These are phyloP conservation scores for Rhynchophorus ferrugineus DNA, from an alignment of 1,140 invertebrate species.

Conservation along the genomic window DNA sequence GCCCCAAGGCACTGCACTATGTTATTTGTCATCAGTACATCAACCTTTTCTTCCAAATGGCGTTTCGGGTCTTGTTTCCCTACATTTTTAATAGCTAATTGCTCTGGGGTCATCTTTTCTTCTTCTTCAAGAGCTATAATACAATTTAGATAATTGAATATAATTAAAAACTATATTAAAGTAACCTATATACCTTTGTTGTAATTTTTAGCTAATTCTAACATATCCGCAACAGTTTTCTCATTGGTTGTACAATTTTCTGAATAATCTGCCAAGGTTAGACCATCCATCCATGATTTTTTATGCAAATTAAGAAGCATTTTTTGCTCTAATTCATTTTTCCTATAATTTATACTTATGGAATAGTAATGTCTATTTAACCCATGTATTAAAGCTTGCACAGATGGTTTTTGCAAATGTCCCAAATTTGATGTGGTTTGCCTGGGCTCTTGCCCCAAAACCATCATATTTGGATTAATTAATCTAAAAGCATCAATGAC, in stretches of 20 bases:
- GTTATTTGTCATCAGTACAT: slow-evolving; percentile 94
- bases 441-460: slow-evolving; percentile 94
- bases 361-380: slow-evolving; percentile 99
- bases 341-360: slow-evolving; percentile 98
- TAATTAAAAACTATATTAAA: neutral
- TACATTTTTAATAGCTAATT: slow-evolving; percentile 98
- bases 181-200: slow-evolving; percentile 60
- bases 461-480: slow-evolving; percentile 99
- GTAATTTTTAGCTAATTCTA: slow-evolving; percentile 96
- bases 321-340: slow-evolving; percentile 98
- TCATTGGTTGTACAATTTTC: slow-evolving; percentile 90
- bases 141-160: neutral
- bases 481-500: slow-evolving; percentile 92
- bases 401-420: slow-evolving; percentile 98
- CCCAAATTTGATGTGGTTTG: slow-evolving; percentile 99
- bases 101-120: slow-evolving; percentile 99
- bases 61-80: slow-evolving; percentile 99
- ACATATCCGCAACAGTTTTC: slow-evolving; percentile 90
- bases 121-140: slow-evolving; percentile 88
- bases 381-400: slow-evolving; percentile 98
- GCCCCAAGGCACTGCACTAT: slow-evolving; percentile 98
- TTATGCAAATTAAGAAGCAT: slow-evolving; percentile 99
- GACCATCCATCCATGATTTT: slow-evolving; percentile 98
- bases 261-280: slow-evolving; percentile 89
- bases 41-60: slow-evolving; percentile 98